Conservation (phyloP, 2,888 invertebrate genomes). For the Euphydryas editha region DNA sequence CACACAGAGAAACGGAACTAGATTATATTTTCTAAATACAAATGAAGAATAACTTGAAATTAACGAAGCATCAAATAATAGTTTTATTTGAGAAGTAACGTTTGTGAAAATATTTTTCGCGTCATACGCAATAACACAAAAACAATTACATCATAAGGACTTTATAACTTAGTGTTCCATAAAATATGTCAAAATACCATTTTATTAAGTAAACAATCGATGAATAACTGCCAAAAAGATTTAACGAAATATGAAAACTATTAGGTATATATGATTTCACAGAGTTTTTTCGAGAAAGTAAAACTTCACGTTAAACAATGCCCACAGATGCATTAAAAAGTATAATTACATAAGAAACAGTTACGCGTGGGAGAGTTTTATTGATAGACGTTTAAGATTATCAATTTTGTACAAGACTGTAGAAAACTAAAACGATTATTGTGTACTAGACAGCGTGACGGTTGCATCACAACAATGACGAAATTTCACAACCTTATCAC, state of each 20-base stretch:
- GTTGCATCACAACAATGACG: slow-evolving; percentile 50
- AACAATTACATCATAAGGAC: not conserved
- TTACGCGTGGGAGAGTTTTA: slow-evolving; percentile 34
- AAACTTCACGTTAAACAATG: slow-evolving; percentile 34
- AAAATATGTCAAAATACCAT: not conserved
- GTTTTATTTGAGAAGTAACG: not conserved
- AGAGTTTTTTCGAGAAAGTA: slow-evolving; percentile 31
- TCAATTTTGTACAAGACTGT: slow-evolving; percentile 39
- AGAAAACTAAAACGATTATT: slow-evolving; percentile 54
- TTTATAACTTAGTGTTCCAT: not conserved
- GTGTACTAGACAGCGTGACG: slow-evolving; percentile 48
- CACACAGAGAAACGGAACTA: not conserved
- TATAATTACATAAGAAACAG: slow-evolving; percentile 35
- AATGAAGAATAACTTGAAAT: not conserved
- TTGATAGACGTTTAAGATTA: slow-evolving; percentile 39
- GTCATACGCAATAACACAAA: slow-evolving; percentile 1
- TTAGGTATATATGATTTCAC: slow-evolving; percentile 10
- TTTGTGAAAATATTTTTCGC: not conserved
- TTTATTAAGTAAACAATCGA: not conserved
- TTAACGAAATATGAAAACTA: not conserved
- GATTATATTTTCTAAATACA: not conserved
- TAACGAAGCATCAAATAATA: not conserved
- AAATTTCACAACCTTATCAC: slow-evolving; percentile 38
- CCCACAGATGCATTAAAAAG: slow-evolving; percentile 14
- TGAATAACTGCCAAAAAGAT: not conserved